phyloP scores from a whole-genome alignment of 2,797 vertebrate species.

The Decapterus maruadsi region DNA sequence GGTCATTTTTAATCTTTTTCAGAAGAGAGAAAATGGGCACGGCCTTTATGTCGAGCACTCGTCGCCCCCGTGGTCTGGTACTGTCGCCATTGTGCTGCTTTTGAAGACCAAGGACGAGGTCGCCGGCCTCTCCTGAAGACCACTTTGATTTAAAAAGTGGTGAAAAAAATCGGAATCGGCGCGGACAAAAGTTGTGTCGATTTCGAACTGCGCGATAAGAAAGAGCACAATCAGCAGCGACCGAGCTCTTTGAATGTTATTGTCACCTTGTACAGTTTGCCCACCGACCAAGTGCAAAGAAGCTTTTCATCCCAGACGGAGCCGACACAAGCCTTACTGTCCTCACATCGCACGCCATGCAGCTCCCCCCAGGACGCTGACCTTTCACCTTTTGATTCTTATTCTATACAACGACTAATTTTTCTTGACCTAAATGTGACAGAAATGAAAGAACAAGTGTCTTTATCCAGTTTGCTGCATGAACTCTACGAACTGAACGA shows the following conservation, averaged over 20 bases:
- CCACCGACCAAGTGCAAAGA: no score
- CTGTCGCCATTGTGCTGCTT: conserved; percentile 14
- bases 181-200: conserved; percentile 15
- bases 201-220: not conserved
- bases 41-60: conserved; percentile 14
- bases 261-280: no score
- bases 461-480: no score
- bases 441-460: no score
- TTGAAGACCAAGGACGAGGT: conserved; percentile 36
- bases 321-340: no score
- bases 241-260: not conserved
- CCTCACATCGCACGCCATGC: no score
- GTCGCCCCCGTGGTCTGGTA: not conserved
- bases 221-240: not conserved
- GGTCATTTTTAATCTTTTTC: conserved; percentile 40
- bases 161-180: not conserved
- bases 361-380: no score
- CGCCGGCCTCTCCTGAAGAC: not conserved
- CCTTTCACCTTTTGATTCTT: no score
- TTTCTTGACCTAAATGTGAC: no score
- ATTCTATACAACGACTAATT: no score
- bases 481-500: no score
- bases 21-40: conserved; percentile 10
- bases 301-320: no score
- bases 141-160: not conserved